phyloP scores from a whole-genome alignment of 1,140 invertebrate species.

The Mercenaria mercenaria region DNA sequence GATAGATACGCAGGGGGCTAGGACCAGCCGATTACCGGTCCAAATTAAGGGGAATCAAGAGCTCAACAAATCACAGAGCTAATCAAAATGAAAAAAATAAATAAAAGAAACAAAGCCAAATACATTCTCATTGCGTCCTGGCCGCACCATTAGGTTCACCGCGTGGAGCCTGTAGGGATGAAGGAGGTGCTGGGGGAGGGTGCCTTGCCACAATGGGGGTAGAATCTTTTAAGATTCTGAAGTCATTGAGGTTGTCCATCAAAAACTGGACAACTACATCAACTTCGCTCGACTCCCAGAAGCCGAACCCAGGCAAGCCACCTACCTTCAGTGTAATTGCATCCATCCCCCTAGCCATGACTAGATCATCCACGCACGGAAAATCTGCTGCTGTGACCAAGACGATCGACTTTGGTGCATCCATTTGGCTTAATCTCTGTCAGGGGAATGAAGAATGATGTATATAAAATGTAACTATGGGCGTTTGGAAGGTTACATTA shows the following conservation, averaged over 20 bases:
- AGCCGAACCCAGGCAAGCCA: conserved; percentile 18
- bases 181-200: background rate
- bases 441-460: too few species aligned
- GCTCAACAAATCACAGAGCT: conserved; percentile 34
- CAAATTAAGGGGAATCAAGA: conserved; percentile 27
- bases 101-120: background rate
- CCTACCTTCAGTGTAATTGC: background rate
- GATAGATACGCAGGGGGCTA: background rate
- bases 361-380: background rate
- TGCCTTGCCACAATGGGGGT: background rate
- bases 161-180: background rate
- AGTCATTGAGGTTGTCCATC: background rate
- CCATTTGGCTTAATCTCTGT: background rate
- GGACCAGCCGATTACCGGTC: conserved; percentile 13
- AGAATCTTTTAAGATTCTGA: background rate
- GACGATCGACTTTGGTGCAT: background rate
- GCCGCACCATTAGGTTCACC: background rate
- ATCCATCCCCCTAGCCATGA: background rate
- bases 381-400: background rate
- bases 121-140: background rate
- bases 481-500: too few species aligned
- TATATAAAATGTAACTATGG: too few species aligned
- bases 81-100: background rate
- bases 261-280: conserved; percentile 26
- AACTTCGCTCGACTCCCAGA: background rate